Evolutionary conservation across 2,797 vertebrate species (phyloP), one percentile per base, ranked within the genome.

Genomic region (Nyctalus aviator): DNA sequence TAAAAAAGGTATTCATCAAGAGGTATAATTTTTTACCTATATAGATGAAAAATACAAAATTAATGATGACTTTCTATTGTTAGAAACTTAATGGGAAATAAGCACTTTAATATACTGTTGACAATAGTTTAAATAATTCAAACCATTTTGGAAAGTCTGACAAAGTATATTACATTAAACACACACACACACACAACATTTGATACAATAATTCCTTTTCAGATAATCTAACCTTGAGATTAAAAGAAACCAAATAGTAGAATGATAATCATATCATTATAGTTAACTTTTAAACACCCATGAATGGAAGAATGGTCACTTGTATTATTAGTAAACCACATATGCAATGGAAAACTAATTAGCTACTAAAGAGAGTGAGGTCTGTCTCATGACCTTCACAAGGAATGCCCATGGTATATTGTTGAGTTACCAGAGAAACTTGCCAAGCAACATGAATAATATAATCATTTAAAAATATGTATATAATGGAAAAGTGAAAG

Each of bases 141-240:
- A 82, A 48, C 11, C 46, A 76, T 59, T 86, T 89, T 86, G 32
- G 30, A 72, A 94, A 92, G 8, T 44, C 15, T 92, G 13, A 25
- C 13, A 48, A 44, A 44, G 3, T 25, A 2, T 35, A 76, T 90
- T 82, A 53, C 1, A 59, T 59, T 57, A 6, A 27, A 62, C 27
- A 62, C 8, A 20, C 18, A 20, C 48, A 2, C 23, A 27, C 59
- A 32, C 6, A 62, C 18, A 37, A 50, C 30, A 62, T 53, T 84
- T 73, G 37, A 76, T 44, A 46, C 21, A 69, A 27, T 41, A 35
- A 66, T 84, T 86, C 0, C 1, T 66, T 91, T 90, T 83, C 18
- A 79, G 48, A 78, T 8, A 79, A 37, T 90, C 66, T 84, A 68
- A 72, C 27, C 32, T 46, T 20, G 57, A 6, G 9, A 78, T 90